Base-by-base conservation (phyloP, 2,113 vertebrate genomes). In the Fulica atra region DNA sequence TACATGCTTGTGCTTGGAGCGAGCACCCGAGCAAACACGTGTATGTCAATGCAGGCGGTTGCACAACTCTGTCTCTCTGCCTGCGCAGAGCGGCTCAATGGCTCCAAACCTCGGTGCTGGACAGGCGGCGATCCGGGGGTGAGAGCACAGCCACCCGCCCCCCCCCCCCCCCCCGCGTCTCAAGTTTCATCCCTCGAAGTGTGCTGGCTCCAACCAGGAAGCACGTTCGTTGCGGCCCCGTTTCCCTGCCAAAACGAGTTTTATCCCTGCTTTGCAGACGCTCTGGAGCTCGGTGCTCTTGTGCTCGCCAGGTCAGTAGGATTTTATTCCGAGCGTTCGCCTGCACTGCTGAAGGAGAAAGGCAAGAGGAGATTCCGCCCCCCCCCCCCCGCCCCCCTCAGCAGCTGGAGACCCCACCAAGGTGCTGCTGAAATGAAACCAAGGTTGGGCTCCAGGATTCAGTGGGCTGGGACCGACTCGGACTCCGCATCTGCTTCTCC, bases 211-310 rank as follows among this genome's bases (percentile, higher is more conserved):
- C 31, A 50, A 88, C 0, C 5, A 48, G 53, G 14, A 13, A 61
- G 44, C 20, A 8, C 5, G 2, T 6, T 28, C 3, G 0, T 16
- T 18, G 28, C 3, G 1, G 25, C 9, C 9, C 36, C 0, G 1
- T 57, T 42, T 54, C 61, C 69, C 42, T 56, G 87, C 65, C 73
- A 71, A 48, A 50, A 48, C 0, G 10, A 7, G 9, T 70, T 74
- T 61, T 51, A 72, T 65, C 25, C 36, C 66, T 12, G 23, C 38
- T 15, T 29, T n/a, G 68, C 53, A 16, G 23, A 72, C 38, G 35
- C 5, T 31, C 65, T 21, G 4, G 1, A 86, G 54, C 31, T 23
- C 57, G 59, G 26, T 0, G 9, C 19, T 46, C 57, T 60, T 4
- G 0, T 7, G n/a, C 21, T 59, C 79, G 26, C 29, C 4, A 4